Base-by-base conservation (phyloP, 2,113 vertebrate genomes). In the Dunckerocampus dactyliophorus region DNA sequence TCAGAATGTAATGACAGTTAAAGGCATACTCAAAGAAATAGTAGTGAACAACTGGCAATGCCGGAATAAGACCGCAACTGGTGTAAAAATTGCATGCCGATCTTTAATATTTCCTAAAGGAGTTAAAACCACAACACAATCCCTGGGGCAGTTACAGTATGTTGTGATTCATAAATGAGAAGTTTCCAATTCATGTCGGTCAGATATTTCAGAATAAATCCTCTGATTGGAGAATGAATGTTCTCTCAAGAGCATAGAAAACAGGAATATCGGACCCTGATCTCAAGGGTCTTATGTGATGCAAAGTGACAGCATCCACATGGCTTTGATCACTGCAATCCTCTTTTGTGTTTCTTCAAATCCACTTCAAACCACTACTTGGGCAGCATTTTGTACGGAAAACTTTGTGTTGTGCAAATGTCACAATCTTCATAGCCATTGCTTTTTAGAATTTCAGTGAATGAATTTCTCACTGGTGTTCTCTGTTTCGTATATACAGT, bases 321-420 rank as follows among this genome's bases (percentile, higher is more conserved):
- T 71, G 72, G 42, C 45, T 63, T 28, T 63, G 68, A 61, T 78
- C 56, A 69, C 14, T 42, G 62, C 46, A 47, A 50, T 11, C 16
- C 39, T 53, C 43, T 71, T 67, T 82, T 72, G 63, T 64, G 57
- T 50, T 0, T 20, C 71, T 71, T 69, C 57, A 75, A 72, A 69
- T 22, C 39, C 34, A 24, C 55, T 46, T 59, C 77, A 17, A 21
- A 81, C 66, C 58, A 73, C 58, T 53, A 56, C 65, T 45, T 62
- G 39, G 60, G 9, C 10, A 47, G 17, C 49, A 13, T 16, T 45
- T 21, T 14, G 22, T 34, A 68, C 53, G 65, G 42, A 53, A 45
- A 59, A 24, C 49, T 28, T 54, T 63, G 58, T 62, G 28, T 63
- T 39, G 22, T 58, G 64, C 49, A 31, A 47, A 52, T 71, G 17